Evolutionary conservation across 2,797 vertebrate genomes (phyloP).

Genomic region (Semaprochilodus insignis): DNA sequence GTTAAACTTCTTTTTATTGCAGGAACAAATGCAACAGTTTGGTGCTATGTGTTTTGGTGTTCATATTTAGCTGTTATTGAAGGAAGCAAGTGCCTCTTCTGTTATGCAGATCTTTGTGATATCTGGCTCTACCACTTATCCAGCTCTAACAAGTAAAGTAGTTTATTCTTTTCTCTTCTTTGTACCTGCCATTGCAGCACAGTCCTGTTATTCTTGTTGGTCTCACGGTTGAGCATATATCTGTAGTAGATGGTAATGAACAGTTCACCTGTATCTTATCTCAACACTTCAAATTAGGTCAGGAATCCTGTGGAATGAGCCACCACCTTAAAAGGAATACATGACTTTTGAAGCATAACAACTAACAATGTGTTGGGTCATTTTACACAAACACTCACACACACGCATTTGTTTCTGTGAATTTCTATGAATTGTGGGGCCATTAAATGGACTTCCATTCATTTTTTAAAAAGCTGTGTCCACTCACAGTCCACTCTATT

Average conservation of each 20-base stretch:
- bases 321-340: constrained; percentile 20
- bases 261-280: constrained; percentile 49
- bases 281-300: constrained; percentile 43
- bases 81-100: background rate
- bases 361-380: too few relatives aligned
- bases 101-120: background rate
- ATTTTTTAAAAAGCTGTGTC: too few relatives aligned
- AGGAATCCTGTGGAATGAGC: constrained; percentile 20
- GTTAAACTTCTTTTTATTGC: background rate
- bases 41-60: background rate
- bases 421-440: too few relatives aligned
- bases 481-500: too few relatives aligned
- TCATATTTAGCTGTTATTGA: background rate
- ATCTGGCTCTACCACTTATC: background rate
- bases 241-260: constrained; percentile 25
- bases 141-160: too few relatives aligned
- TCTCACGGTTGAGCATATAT: constrained; percentile 21
- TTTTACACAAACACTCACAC: background rate
- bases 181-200: constrained; percentile 10
- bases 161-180: background rate
- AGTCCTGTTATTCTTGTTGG: background rate
- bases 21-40: background rate
- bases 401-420: background rate
- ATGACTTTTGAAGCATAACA: background rate
- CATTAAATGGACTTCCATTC: too few relatives aligned